Evolutionary conservation across 2,113 vertebrate genomes (phyloP).

Genomic region (Pimephales promelas): DNA sequence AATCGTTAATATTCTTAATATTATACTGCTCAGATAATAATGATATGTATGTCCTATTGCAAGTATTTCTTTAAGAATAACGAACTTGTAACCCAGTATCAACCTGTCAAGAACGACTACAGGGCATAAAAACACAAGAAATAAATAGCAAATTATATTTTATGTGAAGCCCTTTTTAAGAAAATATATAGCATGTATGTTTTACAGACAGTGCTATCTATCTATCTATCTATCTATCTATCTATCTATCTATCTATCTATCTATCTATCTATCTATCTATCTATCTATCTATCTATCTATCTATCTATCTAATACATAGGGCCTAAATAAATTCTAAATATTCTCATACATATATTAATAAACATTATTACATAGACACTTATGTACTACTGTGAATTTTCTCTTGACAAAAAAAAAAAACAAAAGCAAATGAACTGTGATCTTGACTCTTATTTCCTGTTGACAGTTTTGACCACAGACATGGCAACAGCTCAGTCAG

Average conservation of each 20-base stretch:
- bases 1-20: not conserved
- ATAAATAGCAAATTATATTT: not conserved
- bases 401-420: not conserved
- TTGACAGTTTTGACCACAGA: conserved; percentile 63
- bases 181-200: too few species aligned
- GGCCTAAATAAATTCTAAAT: too few species aligned
- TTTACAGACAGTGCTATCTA: too few species aligned
- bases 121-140: not conserved
- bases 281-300: too few species aligned
- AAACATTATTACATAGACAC: not conserved
- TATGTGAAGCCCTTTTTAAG: too few species aligned
- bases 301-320: too few species aligned
- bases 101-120: not conserved
- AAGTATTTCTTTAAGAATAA: too few species aligned
- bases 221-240: too few species aligned
- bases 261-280: too few species aligned
- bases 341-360: not conserved
- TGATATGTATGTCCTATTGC: not conserved
- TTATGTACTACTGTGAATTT: not conserved
- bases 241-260: too few species aligned
- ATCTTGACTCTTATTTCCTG: conserved; percentile 38
- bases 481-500: conserved; percentile 88
- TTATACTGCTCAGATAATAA: not conserved
- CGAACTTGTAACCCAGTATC: too few species aligned
- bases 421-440: not conserved